These are phyloP conservation scores for Druon quercuslanigerum DNA, from an alignment of 1,140 invertebrate genomes.

Conservation along the genomic window DNA sequence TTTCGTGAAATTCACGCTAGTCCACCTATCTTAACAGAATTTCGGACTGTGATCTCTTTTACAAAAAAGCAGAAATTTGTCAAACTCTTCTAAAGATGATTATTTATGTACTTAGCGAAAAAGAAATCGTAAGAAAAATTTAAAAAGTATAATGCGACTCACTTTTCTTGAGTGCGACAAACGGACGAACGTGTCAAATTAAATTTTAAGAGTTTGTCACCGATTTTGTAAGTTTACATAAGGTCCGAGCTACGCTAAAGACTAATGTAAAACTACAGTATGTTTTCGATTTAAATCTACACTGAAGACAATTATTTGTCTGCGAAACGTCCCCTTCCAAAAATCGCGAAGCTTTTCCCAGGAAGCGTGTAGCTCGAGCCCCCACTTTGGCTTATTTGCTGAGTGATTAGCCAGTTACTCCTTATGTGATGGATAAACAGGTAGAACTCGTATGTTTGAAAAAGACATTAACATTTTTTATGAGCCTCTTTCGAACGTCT, in stretches of 20 bases:
- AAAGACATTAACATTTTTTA: conserved; percentile 59
- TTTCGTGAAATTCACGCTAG: too few relatives aligned
- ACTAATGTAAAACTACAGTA: conserved; percentile 24
- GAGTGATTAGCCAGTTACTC: conserved; percentile 16
- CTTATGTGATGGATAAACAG: background rate
- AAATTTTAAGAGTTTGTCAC: conserved; percentile 10
- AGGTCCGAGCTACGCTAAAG: conserved; percentile 3
- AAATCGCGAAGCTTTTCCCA: conserved; percentile 22
- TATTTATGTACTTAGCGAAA: too few relatives aligned
- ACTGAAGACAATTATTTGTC: conserved; percentile 43
- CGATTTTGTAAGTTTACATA: conserved; percentile 15
- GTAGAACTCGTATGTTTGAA: conserved; percentile 50
- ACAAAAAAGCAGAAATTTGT: too few relatives aligned
- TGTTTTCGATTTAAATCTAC: conserved; percentile 46
- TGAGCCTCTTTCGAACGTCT: conserved; percentile 37
- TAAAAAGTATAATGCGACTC: background rate
- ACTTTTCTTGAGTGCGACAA: background rate
- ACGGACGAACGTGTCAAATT: background rate
- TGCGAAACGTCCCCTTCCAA: conserved; percentile 8
- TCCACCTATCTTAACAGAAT: too few relatives aligned
- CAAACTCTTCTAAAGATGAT: too few relatives aligned
- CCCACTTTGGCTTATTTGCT: background rate
- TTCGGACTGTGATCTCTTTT: too few relatives aligned
- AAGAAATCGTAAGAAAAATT: too few relatives aligned
- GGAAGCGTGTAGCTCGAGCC: conserved; percentile 21